phyloP scores from a whole-genome alignment of 2,797 vertebrate genomes.

The Leptodactylus fallax region DNA sequence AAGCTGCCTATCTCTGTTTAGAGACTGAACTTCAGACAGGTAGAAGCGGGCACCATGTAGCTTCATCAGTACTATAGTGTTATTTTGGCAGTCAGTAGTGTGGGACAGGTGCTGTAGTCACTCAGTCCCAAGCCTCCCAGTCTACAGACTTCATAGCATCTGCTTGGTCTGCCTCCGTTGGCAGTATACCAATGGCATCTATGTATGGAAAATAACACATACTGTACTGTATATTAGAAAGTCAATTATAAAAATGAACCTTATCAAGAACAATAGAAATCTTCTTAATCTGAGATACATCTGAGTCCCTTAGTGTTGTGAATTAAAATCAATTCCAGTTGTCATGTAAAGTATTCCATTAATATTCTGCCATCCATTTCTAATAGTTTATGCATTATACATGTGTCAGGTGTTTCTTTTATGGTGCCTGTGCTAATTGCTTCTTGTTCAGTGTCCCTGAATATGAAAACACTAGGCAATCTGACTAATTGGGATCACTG shows the following conservation, averaged over 20 bases:
- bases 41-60: neutral
- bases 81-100: neutral
- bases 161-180: neutral
- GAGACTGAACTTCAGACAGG: neutral
- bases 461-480: slow-evolving; percentile 57
- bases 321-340: slow-evolving; percentile 30
- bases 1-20: neutral
- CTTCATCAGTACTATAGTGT: neutral
- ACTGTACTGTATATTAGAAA: neutral
- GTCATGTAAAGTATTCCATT: slow-evolving; percentile 34
- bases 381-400: slow-evolving; percentile 52
- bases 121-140: neutral
- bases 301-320: neutral
- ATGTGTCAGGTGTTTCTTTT: slow-evolving; percentile 63
- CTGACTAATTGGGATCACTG: slow-evolving; percentile 71
- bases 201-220: neutral
- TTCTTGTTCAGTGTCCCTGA: slow-evolving; percentile 59
- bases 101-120: neutral
- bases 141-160: neutral
- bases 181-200: neutral
- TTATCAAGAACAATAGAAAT: neutral
- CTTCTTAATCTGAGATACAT: neutral
- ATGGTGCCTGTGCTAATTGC: slow-evolving; percentile 54
- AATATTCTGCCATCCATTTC: slow-evolving; percentile 47
- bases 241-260: neutral